A percentile compares a stretch with the other conserved stretches of the same genome.
phyloP scores from a whole-genome alignment of 2,113 vertebrate genomes.

The Plestiodon gilberti region DNA sequence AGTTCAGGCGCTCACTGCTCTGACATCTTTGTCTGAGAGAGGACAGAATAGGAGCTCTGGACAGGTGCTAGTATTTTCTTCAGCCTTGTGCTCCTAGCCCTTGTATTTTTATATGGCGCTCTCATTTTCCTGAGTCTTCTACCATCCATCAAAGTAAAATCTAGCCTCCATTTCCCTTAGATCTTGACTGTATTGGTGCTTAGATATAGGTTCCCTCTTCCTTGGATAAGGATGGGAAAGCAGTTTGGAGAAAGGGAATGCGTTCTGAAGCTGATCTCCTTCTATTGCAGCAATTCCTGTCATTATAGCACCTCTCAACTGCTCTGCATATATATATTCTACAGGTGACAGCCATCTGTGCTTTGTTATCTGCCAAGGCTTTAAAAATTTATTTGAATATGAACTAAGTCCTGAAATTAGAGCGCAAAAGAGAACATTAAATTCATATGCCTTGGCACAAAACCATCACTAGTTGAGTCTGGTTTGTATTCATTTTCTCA shows the following conservation, averaged over 20 bases:
- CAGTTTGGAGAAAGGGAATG: neutral
- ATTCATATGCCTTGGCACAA: constrained; percentile 27
- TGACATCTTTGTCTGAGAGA: too few relatives aligned
- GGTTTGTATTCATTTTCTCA: constrained; percentile 8
- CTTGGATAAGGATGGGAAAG: neutral
- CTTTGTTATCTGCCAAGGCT: neutral
- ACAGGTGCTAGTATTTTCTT: neutral
- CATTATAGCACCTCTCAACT: neutral
- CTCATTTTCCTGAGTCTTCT: neutral
- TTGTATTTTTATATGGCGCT: neutral
- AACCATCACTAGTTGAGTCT: neutral
- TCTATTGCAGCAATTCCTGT: constrained; percentile 3
- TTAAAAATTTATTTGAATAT: neutral
- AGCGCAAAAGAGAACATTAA: constrained; percentile 27
- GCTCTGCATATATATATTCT: neutral
- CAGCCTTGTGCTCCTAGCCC: neutral
- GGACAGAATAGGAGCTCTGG: neutral
- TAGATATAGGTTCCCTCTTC: neutral
- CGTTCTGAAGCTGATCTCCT: neutral
- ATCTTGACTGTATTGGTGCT: neutral
- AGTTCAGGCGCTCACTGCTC: neutral
- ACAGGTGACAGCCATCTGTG: constrained; percentile 15
- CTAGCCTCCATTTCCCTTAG: neutral
- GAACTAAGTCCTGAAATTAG: constrained; percentile 9
- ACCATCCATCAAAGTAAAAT: neutral